These are phyloP conservation scores for Graphium colonna DNA, from an alignment of 2,888 invertebrate species.

Conservation along the genomic window DNA sequence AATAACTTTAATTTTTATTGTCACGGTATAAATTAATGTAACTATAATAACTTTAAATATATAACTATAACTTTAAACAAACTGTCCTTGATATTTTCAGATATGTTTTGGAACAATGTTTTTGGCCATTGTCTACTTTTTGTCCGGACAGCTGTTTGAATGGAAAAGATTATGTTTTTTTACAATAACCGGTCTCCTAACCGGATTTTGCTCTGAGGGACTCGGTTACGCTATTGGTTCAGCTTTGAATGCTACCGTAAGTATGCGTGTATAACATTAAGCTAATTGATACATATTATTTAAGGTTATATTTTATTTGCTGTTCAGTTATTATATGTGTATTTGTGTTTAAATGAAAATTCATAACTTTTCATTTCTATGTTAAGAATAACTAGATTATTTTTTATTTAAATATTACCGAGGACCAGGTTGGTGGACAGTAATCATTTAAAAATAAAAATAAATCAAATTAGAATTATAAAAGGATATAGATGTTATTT, in stretches of 20 bases:
- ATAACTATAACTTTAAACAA: no score
- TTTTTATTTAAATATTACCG: neutral
- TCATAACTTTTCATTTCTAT: neutral
- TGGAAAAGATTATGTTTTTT: slow-evolving; percentile 78
- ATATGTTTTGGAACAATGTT: slow-evolving; percentile 67
- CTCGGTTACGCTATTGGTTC: slow-evolving; percentile 85
- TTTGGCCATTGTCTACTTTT: slow-evolving; percentile 66
- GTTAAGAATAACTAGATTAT: no score
- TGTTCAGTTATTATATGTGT: no score
- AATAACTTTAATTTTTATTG: no score
- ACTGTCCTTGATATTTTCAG: no score
- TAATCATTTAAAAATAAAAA: neutral
- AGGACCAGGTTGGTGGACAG: no score
- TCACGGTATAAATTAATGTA: no score
- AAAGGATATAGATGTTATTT: neutral
- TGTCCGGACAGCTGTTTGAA: slow-evolving; percentile 84
- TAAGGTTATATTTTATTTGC: no score
- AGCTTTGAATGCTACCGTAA: slow-evolving; percentile 76
- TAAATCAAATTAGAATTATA: neutral
- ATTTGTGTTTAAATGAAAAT: no score
- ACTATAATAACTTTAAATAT: no score
- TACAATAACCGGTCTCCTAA: slow-evolving; percentile 76
- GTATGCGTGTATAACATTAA: no score
- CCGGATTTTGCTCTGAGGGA: slow-evolving; percentile 85
- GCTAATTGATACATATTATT: no score